These are phyloP conservation scores for Pagetopsis macropterus DNA, from an alignment of 2,797 vertebrate species.

Conservation along the genomic window DNA sequence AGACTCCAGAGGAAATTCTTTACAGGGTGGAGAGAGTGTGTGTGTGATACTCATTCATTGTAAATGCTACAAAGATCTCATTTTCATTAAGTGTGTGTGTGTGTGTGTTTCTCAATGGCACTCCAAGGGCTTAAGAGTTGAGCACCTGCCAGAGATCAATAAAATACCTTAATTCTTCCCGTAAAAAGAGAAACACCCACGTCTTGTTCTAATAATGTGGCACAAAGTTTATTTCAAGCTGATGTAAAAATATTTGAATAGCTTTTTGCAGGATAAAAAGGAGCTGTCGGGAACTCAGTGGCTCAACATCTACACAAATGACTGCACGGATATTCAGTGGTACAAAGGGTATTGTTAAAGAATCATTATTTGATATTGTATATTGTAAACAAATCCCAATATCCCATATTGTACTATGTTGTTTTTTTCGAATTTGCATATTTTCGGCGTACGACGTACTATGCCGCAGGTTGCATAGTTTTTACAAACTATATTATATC, in stretches of 20 bases:
- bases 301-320: too few species aligned
- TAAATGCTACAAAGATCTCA: slow-evolving; percentile 86
- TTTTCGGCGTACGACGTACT: too few species aligned
- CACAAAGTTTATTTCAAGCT: slow-evolving; percentile 57
- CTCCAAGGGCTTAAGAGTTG: slow-evolving; percentile 37
- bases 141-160: slow-evolving; percentile 58
- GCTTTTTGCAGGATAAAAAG: slow-evolving; percentile 1
- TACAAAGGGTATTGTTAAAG: too few species aligned
- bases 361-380: too few species aligned
- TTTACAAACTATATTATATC: too few species aligned
- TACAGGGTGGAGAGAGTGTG: slow-evolving; percentile 39
- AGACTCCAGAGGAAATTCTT: slow-evolving; percentile 66
- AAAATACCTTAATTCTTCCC: slow-evolving; percentile 55
- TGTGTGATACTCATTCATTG: slow-evolving; percentile 77
- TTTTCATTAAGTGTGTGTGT: slow-evolving; percentile 15
- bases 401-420: too few species aligned
- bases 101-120: slow-evolving; percentile 33
- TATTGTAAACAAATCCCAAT: too few species aligned
- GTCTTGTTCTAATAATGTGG: slow-evolving; percentile 59
- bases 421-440: too few species aligned
- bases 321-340: too few species aligned
- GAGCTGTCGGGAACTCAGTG: too few species aligned
- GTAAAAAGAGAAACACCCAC: slow-evolving; percentile 58
- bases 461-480: too few species aligned
- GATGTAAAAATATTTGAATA: slow-evolving; percentile 24